Base-by-base conservation (phyloP, 2,797 vertebrate species). In the Dendrocincla tyrannina region DNA sequence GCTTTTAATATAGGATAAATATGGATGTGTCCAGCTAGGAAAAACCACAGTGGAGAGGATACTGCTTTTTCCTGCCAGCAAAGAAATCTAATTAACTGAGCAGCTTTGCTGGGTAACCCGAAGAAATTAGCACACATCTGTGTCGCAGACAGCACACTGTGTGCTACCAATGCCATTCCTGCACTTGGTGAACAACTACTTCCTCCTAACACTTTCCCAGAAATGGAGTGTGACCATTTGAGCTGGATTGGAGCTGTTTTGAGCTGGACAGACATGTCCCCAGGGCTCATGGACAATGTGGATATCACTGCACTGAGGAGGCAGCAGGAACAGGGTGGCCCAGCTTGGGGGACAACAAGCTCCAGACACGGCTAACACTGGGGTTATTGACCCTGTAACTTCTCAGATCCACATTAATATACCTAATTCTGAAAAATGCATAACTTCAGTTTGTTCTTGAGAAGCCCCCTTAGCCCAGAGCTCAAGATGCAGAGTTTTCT, bases 1-100 rank as follows among this genome's bases (percentile, higher is more conserved):
- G 73, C 83, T 96, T 96, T 92, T 68, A 95, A 93, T 91, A 88
- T 83, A 80, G 64, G 74, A 75, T 77, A 87, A 93, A 92, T 46
- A 24, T 78, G 64, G 70, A 90, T 86, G 37, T 80, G 88, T 93
- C 93, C 86, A 70, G 85, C 53, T 82, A 93, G 53, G 37, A 64
- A 86, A 88, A 86, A 82, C 16, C 9, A 1, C 88, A 87, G 72
- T 1, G 0, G 80, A 94, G 56, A 91, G 32, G 63, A 87, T 60
- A 70, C 59, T 70, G 89, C 88, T 70, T 95, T 91, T 95, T 95
- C 94, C 94, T 88, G 80, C 49, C 73, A 97, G 42, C 60, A 91
- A 44, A 86, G 91, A 95, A 82, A 87, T 53, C 30, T 92, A 84
- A 91, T 96, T 95, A 95, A 87, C 73, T 16, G 70, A 76, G 74